phyloP scores from a whole-genome alignment of 2,113 vertebrate genomes.

The Sceloporus undulatus region DNA sequence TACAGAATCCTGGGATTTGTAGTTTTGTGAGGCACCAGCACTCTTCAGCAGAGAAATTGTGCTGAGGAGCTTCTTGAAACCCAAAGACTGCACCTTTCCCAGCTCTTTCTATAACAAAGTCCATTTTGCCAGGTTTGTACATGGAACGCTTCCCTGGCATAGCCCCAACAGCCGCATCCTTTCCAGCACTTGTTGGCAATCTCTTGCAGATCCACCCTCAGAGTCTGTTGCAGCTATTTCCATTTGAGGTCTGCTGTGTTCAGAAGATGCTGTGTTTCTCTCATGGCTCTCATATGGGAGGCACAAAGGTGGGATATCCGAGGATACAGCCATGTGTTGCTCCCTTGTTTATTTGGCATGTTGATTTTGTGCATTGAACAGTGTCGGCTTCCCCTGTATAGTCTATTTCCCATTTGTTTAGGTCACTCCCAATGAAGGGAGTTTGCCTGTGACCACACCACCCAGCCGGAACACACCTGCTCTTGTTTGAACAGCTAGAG shows the following conservation, averaged over 20 bases:
- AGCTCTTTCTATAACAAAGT: neutral
- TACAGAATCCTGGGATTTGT: too few relatives aligned
- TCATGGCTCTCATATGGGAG: neutral
- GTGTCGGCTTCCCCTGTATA: slow-evolving; percentile 13
- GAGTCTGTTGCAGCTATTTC: too few relatives aligned
- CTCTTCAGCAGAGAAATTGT: too few relatives aligned
- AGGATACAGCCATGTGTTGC: neutral
- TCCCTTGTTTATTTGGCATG: neutral
- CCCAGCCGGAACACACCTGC: neutral
- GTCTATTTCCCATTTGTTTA: slow-evolving; percentile 23
- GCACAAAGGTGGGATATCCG: neutral
- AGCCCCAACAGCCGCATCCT: neutral
- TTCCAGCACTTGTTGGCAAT: neutral
- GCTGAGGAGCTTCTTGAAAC: neutral
- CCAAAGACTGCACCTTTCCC: neutral
- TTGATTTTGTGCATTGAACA: neutral
- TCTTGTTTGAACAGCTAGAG: neutral
- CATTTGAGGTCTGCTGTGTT: too few relatives aligned
- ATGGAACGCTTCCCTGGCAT: neutral
- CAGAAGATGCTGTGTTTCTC: neutral
- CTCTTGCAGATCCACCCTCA: neutral
- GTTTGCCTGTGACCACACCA: neutral
- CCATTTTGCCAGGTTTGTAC: neutral
- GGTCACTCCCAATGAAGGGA: neutral
- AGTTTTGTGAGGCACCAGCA: too few relatives aligned